phyloP scores from a whole-genome alignment of 1,140 invertebrate species.

The Dolichoris vasculosae region DNA sequence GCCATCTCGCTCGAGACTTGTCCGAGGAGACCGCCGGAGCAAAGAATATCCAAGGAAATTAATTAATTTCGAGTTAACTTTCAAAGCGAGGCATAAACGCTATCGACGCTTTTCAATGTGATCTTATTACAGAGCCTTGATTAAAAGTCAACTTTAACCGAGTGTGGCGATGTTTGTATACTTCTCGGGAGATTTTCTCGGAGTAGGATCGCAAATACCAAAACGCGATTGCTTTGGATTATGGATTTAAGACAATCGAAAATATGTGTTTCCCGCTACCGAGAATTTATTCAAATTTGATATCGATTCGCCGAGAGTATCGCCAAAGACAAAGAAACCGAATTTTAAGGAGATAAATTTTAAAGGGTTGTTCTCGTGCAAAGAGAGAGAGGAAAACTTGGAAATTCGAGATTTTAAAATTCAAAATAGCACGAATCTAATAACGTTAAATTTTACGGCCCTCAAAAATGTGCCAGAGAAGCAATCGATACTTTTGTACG shows the following conservation, averaged over 20 bases:
- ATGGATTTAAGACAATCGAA: neutral
- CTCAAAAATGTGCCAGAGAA: constrained; percentile 13
- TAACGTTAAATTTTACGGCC: neutral
- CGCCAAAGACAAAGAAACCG: too few relatives aligned
- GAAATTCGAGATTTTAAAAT: neutral
- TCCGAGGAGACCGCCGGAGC: neutral
- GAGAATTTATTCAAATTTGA: neutral
- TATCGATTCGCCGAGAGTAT: too few relatives aligned
- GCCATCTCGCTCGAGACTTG: too few relatives aligned
- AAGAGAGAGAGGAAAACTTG: neutral
- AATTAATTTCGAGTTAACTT: neutral
- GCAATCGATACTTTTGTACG: neutral
- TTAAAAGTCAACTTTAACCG: neutral
- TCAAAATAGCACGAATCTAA: neutral
- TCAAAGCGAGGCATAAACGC: neutral
- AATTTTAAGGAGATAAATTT: too few relatives aligned
- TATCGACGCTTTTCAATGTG: neutral
- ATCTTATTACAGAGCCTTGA: neutral
- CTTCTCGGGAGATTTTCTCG: neutral
- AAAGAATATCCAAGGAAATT: neutral
- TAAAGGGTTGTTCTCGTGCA: too few relatives aligned
- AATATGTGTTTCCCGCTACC: neutral
- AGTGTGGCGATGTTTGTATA: neutral
- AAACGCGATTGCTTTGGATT: neutral
- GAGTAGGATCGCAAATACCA: neutral